These are phyloP conservation scores for Mnemiopsis leidyi DNA, from an alignment of 37 sponge, comb jelly and placozoan genomes.

Conservation along the genomic window DNA sequence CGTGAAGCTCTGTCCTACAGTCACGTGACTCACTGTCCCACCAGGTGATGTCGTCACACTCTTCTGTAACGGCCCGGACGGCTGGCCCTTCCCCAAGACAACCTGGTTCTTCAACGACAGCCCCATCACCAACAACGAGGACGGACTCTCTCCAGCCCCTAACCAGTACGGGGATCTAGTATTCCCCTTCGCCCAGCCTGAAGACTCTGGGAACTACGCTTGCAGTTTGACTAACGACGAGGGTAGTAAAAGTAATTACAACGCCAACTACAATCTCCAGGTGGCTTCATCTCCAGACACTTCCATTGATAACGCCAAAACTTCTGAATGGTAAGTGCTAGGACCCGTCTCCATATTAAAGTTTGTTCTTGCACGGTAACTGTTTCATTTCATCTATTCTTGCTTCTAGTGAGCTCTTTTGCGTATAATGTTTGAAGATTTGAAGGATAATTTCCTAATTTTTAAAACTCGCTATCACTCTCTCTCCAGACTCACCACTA, in stretches of 20 bases:
- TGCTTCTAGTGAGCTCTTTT: no score
- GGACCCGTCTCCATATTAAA: no score
- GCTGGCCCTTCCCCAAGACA: slow-evolving; percentile 58
- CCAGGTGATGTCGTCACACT: slow-evolving; percentile 9
- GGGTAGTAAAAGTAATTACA: neutral
- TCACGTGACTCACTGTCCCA: no score
- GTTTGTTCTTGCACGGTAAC: no score
- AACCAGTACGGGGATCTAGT: slow-evolving; percentile 64
- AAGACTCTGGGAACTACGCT: neutral
- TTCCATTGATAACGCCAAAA: neutral
- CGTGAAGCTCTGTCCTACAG: no score
- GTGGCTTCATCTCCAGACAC: slow-evolving; percentile 1
- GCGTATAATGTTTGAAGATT: no score
- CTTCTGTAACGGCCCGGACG: slow-evolving; percentile 45
- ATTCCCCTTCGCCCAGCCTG: slow-evolving; percentile 30
- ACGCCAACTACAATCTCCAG: neutral
- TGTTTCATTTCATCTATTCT: no score
- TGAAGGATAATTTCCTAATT: no score
- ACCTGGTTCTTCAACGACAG: slow-evolving; percentile 54
- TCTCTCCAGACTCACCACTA: no score
- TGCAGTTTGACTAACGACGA: slow-evolving; percentile 28
- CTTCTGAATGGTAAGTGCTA: neutral
- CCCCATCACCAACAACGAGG: neutral
- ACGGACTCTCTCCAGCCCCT: neutral
- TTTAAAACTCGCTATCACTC: no score